Conservation (phyloP, 2,888 invertebrate genomes). For the Stenichneumon culpator region DNA sequence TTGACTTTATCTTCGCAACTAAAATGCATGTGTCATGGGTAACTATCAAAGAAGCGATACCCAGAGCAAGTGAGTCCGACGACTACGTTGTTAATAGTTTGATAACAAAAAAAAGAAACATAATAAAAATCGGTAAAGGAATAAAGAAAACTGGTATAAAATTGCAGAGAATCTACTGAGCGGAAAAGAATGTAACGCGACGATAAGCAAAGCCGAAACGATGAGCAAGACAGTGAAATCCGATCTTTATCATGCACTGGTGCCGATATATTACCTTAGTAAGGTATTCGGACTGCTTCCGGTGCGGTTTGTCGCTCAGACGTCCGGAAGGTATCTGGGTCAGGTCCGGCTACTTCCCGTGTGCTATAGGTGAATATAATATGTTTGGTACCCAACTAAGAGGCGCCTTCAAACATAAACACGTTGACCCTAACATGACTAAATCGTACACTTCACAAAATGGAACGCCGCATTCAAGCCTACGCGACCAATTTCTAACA, state of each 20-base stretch:
- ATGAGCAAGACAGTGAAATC: constrained; percentile 70
- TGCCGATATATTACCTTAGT: constrained; percentile 81
- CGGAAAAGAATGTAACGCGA: constrained; percentile 55
- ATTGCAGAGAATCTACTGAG: constrained; percentile 56
- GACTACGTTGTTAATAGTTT: not conserved
- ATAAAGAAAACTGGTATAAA: not conserved
- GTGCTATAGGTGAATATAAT: constrained; percentile 78
- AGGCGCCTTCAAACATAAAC: not conserved
- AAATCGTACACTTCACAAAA: no score
- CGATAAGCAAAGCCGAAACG: constrained; percentile 50
- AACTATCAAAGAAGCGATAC: constrained; percentile 60
- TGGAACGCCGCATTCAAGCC: no score
- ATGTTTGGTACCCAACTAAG: no score
- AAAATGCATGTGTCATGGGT: constrained; percentile 65
- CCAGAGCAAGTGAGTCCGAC: constrained; percentile 63
- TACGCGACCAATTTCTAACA: no score
- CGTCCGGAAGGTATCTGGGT: constrained; percentile 75
- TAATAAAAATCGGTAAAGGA: not conserved
- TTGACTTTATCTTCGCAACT: constrained; percentile 2
- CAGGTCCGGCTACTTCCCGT: constrained; percentile 71
- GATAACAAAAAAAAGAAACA: no score
- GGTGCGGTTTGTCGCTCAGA: constrained; percentile 74
- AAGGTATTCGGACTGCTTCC: constrained; percentile 81
- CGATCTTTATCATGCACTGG: constrained; percentile 79
- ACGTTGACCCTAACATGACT: not conserved